Percentiles rank a stretch among this genome's conserved stretches.
Conservation (phyloP, 2,797 vertebrate species). For the Myotis daubentonii region DNA sequence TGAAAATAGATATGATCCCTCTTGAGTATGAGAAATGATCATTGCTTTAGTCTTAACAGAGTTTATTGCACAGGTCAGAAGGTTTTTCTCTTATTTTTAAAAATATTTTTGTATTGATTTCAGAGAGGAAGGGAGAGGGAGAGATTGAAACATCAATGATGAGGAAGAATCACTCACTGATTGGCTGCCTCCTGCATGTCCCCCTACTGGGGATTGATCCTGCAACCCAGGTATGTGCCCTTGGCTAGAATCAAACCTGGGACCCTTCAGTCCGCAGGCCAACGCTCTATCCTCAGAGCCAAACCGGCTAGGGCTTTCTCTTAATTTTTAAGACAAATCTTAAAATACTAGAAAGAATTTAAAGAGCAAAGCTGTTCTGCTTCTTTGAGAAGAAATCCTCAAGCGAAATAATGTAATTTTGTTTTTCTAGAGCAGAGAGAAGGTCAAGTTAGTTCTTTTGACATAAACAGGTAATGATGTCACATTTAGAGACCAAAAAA, state of each 20-base stretch:
- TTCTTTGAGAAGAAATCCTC: not conserved
- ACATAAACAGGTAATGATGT: not conserved
- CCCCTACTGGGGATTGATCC: no score
- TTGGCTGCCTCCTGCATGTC: no score
- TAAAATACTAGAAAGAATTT: not conserved
- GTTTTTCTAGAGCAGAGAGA: conserved; percentile 4
- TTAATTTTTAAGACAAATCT: not conserved
- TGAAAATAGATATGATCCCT: not conserved
- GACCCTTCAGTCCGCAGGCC: no score
- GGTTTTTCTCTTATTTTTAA: not conserved
- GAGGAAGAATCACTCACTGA: no score
- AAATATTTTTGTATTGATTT: no score
- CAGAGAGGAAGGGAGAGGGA: no score
- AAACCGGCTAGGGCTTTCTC: not conserved
- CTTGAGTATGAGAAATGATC: not conserved
- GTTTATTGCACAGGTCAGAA: not conserved
- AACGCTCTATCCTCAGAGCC: no score
- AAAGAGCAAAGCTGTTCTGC: not conserved
- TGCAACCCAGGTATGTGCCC: no score
- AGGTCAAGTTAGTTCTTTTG: not conserved
- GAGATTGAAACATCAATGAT: no score
- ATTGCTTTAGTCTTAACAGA: not conserved
- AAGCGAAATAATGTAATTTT: not conserved
- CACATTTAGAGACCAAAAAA: not conserved
- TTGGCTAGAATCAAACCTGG: no score